A percentile compares a stretch with the other conserved stretches of the same genome.
Conservation (phyloP, 2,888 invertebrate species). For the Mellilla xanthometata region DNA sequence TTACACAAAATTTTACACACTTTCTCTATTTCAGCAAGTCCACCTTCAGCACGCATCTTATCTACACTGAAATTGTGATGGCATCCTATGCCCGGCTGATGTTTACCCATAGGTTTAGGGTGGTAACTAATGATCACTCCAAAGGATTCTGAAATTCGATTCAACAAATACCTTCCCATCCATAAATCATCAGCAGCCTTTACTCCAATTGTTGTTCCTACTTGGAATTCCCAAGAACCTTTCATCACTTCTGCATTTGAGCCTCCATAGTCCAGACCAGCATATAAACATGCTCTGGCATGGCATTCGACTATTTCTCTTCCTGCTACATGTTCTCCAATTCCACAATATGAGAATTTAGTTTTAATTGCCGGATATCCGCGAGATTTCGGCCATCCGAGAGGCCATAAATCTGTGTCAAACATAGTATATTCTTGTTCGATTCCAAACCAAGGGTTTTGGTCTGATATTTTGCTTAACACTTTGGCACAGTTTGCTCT, state of each 20-base stretch:
- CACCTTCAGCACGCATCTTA: constrained; percentile 90
- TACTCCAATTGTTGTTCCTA: constrained; percentile 95
- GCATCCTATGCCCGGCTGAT: constrained; percentile 94
- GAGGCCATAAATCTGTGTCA: constrained; percentile 91
- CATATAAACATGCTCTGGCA: constrained; percentile 90
- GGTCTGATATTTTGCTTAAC: constrained; percentile 74
- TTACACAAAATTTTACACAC: constrained; percentile 89
- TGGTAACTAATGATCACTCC: constrained; percentile 87
- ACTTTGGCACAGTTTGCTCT: constrained; percentile 85
- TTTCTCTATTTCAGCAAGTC: constrained; percentile 89
- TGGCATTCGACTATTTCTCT: constrained; percentile 98
- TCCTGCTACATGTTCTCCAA: constrained; percentile 96
- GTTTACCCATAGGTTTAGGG: constrained; percentile 89
- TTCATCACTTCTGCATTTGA: constrained; percentile 99
- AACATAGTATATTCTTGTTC: constrained; percentile 95
- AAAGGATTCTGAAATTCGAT: constrained; percentile 93
- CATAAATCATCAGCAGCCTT: constrained; percentile 92
- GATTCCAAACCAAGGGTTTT: constrained; percentile 94
- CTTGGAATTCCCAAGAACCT: constrained; percentile 95
- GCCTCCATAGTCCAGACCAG: constrained; percentile 95
- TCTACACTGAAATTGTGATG: constrained; percentile 96
- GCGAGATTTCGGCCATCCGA: constrained; percentile 96
- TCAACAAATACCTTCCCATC: constrained; percentile 91
- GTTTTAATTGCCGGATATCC: constrained; percentile 92
- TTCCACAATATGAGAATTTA: constrained; percentile 93